Conservation (phyloP, 2,888 invertebrate species). For the Strigamia maritima region DNA sequence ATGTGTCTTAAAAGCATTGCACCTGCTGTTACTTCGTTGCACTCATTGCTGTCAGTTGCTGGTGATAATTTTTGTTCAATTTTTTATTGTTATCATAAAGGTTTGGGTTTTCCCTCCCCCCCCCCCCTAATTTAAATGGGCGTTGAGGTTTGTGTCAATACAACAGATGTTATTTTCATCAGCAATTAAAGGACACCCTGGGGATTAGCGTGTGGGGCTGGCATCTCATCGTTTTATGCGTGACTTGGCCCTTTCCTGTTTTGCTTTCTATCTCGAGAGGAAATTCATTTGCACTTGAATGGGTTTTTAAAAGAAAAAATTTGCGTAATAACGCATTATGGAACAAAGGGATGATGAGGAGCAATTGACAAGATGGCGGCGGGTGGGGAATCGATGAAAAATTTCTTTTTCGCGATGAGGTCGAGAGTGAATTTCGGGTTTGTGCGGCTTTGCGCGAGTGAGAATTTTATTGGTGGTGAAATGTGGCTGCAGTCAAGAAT, state of each 20-base stretch:
- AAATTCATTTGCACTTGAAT: constrained; percentile 25
- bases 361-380: constrained; percentile 15
- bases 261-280: constrained; percentile 21
- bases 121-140: neutral
- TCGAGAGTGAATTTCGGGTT: constrained; percentile 5
- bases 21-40: constrained; percentile 7
- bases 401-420: neutral
- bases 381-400: neutral
- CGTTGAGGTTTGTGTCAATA: constrained; percentile 22
- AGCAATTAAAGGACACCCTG: constrained; percentile 32
- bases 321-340: constrained; percentile 1
- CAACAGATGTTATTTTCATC: constrained; percentile 34
- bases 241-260: constrained; percentile 34
- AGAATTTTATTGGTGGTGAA: constrained; percentile 19
- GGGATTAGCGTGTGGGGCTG: constrained; percentile 18
- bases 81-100: neutral
- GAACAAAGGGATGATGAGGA: neutral
- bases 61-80: neutral
- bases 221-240: constrained; percentile 30
- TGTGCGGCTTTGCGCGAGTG: neutral
- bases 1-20: neutral
- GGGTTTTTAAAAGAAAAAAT: constrained; percentile 4
- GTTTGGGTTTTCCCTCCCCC: neutral
- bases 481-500: constrained; percentile 28
- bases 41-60: too few species aligned